Conservation (phyloP, 2,797 vertebrate species). For the Atherinosoma microstoma region DNA sequence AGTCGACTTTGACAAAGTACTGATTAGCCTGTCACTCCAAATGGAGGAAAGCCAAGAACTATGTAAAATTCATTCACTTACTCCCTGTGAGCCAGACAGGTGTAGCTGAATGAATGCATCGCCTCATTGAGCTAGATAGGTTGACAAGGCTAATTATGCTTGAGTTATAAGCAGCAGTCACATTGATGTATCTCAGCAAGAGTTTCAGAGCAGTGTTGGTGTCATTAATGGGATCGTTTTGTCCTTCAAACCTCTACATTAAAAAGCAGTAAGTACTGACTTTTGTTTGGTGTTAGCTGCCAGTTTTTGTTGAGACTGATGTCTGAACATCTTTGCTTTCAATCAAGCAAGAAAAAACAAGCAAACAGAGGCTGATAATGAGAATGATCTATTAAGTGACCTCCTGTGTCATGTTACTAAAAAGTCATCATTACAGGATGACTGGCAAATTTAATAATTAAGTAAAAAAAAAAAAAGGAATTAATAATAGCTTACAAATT, state of each 20-base stretch:
- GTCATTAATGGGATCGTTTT: slow-evolving; percentile 48
- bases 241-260: slow-evolving; percentile 30
- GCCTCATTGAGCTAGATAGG: slow-evolving; percentile 31
- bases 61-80: slow-evolving; percentile 67
- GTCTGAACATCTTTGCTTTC: background rate
- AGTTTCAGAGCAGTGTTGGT: slow-evolving; percentile 37
- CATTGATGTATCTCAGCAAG: slow-evolving; percentile 44
- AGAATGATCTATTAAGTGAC: background rate
- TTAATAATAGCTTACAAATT: background rate
- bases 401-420: background rate
- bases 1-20: slow-evolving; percentile 72
- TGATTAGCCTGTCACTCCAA: slow-evolving; percentile 81
- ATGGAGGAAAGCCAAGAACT: slow-evolving; percentile 57
- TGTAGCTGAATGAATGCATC: slow-evolving; percentile 31
- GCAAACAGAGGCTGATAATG: background rate
- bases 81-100: slow-evolving; percentile 53
- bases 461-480: background rate
- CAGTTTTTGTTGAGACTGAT: background rate
- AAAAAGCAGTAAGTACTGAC: slow-evolving; percentile 7
- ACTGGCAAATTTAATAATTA: background rate
- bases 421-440: background rate
- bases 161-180: slow-evolving; percentile 36
- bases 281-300: background rate
- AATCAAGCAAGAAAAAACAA: background rate
- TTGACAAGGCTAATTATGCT: slow-evolving; percentile 51